Evolutionary conservation across 1,140 invertebrate species (phyloP), one percentile per base, ranked within the genome.

Genomic region (Papilio machaon): DNA sequence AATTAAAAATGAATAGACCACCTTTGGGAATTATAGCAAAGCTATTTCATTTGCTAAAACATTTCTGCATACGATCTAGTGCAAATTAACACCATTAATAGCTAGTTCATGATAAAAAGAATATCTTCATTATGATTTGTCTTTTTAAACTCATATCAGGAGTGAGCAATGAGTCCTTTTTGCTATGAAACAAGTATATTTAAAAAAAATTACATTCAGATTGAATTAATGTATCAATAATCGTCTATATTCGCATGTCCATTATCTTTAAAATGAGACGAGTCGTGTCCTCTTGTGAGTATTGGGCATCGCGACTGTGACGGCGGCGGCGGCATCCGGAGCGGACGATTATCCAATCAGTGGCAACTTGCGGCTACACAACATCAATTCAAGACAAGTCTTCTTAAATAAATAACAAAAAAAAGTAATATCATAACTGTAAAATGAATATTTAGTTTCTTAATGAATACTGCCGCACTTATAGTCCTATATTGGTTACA

Each of bases 311-410:
- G 60, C 52, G 38, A 7, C 38, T 43, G 47, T 10, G 9, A 11
- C 54, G 54, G 17, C 54, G 54, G 54, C 54, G 64, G 64, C 30
- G 64, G 64, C 64, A 35, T 70, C 64, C 64, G 64, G 64, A 35
- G 64, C 64, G 9, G 30, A 35, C 64, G 23, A 70, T 70, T 70
- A 70, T 70, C 64, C 64, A 70, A 70, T 70, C 64, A 35, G 64
- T 15, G 13, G 13, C 23, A 23, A 38, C 30, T 35, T 35, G 64
- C 23, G 64, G 35, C 11, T 5, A 38, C 64, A 17, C 58, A 60
- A 15, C n/a, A 58, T 70, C 23, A 70, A 19, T 60, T 60, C 64
- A 70, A 3, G 11, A 70, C 64, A 38, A 35, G 2, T 35, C 0
- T 38, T 70, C 60, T 64, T 17, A 30, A 64, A 64, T 17, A 52